Evolutionary conservation across 2,113 vertebrate genomes (phyloP), one percentile per base, ranked within the genome.

Genomic region (Isichthys henryi): DNA sequence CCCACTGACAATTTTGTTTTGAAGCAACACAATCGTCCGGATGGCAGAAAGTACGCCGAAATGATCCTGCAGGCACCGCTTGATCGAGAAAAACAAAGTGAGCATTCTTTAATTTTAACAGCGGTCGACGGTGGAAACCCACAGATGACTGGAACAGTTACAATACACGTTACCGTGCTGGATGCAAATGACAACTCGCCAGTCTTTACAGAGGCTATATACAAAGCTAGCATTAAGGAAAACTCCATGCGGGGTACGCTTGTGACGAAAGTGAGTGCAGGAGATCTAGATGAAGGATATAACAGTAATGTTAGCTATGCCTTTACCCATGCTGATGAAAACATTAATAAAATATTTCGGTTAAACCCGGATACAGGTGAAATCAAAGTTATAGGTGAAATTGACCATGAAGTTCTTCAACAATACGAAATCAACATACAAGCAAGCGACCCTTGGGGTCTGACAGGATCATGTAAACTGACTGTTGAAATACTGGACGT

Each of bases 151-250:
- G 94, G 95, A 15, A 94, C 94, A 10, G 93, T 91, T 19, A 89
- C 83, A 15, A 94, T 96, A 58, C 77, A 94, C 15, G 84, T 96
- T 48, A 91, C 90, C 66, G 93, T 96, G 1, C 15, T 95, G 0
- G 95, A 96, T 91, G 90, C 35, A 0, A 96, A 96, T 43, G 95
- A 96, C 80, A 95, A 96, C 80, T 91, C 91, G 0, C 96, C 95
- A 0, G 92, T 95, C 5, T 96, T 93, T 88, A 92, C 88, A 9
- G 93, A 95, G 66, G 7, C 91, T 2, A 90, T 94, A 52, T 96
- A 96, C 87, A 96, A 93, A 92, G 90, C 91, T 0, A 92, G 92
- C 35, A 88, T 95, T 0, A 91, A 3, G 0, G 95, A 96, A 62
- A 93, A 94, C 77, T 90, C 92, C 39, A 35, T 90, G 15, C 62